Percentiles rank a stretch among this genome's conserved stretches.
phyloP scores from a whole-genome alignment of 2,113 vertebrate genomes.

The Ptyas mucosa region DNA sequence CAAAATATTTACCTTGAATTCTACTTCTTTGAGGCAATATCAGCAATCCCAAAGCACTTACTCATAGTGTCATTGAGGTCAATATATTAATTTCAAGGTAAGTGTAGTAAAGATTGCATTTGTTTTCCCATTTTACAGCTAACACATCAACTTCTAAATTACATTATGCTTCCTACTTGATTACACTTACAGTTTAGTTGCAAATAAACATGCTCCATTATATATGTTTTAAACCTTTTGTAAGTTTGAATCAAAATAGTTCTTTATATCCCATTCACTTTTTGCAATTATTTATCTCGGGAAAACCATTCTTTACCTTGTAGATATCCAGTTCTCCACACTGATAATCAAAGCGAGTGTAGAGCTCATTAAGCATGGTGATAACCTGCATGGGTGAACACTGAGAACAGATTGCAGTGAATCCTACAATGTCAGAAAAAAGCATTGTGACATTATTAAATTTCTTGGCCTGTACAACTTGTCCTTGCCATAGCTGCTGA shows the following conservation, averaged over 20 bases:
- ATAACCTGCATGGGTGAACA: slow-evolving; percentile 98
- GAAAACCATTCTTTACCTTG: slow-evolving; percentile 76
- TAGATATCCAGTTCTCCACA: slow-evolving; percentile 95
- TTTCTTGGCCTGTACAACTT: slow-evolving; percentile 92
- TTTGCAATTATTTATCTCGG: not conserved
- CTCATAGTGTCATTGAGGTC: not conserved
- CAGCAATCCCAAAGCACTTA: not conserved
- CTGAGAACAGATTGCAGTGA: slow-evolving; percentile 91
- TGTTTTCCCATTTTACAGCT: slow-evolving; percentile 14
- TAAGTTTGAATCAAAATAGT: slow-evolving; percentile 17
- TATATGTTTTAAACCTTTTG: slow-evolving; percentile 7
- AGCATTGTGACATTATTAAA: slow-evolving; percentile 93
- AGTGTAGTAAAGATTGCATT: not conserved
- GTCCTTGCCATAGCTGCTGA: slow-evolving; percentile 95
- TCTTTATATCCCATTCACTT: not conserved
- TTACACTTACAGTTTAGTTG: not conserved
- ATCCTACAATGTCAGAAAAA: slow-evolving; percentile 97
- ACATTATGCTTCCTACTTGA: not conserved
- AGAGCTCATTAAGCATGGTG: slow-evolving; percentile 95
- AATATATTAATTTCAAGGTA: not conserved
- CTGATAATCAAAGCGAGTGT: slow-evolving; percentile 92
- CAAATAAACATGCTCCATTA: not conserved
- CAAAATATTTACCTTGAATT: slow-evolving; percentile 16
- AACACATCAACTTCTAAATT: not conserved
- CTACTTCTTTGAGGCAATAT: not conserved